A percentile compares a stretch with the other conserved stretches of the same genome.
Conservation (phyloP, 2,797 vertebrate species). For the Hafferia zeledoni region DNA sequence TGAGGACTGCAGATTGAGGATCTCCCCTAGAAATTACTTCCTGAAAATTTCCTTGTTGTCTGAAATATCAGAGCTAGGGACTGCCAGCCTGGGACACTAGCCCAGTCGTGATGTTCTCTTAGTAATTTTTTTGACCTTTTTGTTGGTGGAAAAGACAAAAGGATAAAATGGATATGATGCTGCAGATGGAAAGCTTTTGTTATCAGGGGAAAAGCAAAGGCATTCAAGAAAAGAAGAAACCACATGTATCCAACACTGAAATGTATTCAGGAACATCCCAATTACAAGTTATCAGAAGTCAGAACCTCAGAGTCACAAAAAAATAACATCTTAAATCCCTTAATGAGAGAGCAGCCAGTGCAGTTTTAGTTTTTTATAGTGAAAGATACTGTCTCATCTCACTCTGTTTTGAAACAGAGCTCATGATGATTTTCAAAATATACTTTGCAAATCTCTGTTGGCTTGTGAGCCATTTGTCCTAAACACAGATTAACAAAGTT, state of each 20-base stretch:
- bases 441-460: neutral
- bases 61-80: neutral
- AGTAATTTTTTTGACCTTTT: neutral
- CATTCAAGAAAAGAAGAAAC: conserved; percentile 40
- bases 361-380: neutral
- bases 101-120: conserved; percentile 21
- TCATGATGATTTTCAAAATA: neutral
- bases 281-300: neutral
- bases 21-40: neutral
- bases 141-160: conserved; percentile 20
- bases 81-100: conserved; percentile 40
- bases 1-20: neutral
- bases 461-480: neutral
- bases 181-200: conserved; percentile 33
- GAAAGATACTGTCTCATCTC: neutral
- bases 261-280: neutral
- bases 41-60: conserved; percentile 24
- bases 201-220: conserved; percentile 10
- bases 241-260: neutral
- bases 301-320: neutral
- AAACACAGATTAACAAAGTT: neutral
- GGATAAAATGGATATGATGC: conserved; percentile 20
- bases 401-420: neutral
- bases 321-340: neutral
- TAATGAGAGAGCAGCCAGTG: neutral